Percentiles rank a stretch among this genome's conserved stretches.
Conservation (phyloP, 2,113 vertebrate genomes). For the Pterocles gutturalis region DNA sequence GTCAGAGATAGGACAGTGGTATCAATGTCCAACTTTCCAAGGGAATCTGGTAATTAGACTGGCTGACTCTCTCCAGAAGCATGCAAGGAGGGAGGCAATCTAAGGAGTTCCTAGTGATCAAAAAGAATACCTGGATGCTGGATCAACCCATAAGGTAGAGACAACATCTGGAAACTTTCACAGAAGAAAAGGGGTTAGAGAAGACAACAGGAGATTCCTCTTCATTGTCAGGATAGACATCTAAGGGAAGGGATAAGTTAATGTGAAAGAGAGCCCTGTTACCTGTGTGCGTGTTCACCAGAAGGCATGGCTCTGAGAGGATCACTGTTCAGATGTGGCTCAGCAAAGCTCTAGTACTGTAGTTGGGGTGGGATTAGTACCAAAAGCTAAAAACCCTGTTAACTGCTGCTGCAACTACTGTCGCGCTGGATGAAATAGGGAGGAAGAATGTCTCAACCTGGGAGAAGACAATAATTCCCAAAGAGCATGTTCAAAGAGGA, state of each 20-base stretch:
- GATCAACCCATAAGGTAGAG: background rate
- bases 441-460: accelerated
- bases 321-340: background rate
- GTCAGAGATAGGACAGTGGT: background rate
- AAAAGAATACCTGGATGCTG: background rate
- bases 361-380: background rate
- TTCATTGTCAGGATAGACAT: background rate
- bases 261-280: background rate
- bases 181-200: background rate
- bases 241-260: background rate
- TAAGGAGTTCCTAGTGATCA: background rate
- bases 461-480: background rate
- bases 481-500: background rate
- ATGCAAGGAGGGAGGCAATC: background rate
- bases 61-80: background rate
- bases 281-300: background rate
- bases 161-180: background rate
- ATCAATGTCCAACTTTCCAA: background rate
- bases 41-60: background rate
- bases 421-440: background rate
- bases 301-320: background rate
- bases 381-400: background rate
- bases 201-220: background rate
- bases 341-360: background rate
- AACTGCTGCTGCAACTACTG: background rate